A percentile compares a stretch with the other conserved stretches of the same genome.
Evolutionary conservation across 2,797 vertebrate genomes (phyloP).

Genomic region (Centroberyx gerrardi): DNA sequence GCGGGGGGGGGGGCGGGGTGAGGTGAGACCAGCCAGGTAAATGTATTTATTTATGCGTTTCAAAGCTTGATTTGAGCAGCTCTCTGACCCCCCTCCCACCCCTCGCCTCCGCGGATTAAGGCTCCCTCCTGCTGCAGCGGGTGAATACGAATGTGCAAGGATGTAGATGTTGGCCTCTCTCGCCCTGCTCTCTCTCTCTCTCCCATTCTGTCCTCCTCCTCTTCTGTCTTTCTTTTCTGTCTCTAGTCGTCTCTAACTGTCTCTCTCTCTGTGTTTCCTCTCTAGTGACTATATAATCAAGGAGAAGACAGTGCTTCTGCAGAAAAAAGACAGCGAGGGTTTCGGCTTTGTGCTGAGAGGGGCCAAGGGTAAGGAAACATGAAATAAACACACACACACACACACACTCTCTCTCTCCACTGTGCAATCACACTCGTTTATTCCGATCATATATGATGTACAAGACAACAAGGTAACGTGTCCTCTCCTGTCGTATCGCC

Average conservation of each 20-base stretch:
- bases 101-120: constrained; percentile 2
- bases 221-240: constrained; percentile 7
- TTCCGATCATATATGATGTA: neutral
- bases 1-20: neutral
- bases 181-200: neutral
- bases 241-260: neutral
- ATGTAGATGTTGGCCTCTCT: constrained; percentile 7
- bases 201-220: neutral
- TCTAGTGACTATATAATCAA: constrained; percentile 96
- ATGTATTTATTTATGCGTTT: constrained; percentile 28
- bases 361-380: constrained; percentile 90
- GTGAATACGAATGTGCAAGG: constrained; percentile 2
- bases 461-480: constrained; percentile 2
- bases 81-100: neutral
- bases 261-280: constrained; percentile 33
- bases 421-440: neutral
- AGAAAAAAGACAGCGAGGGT: constrained; percentile 96
- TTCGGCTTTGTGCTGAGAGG: constrained; percentile 96
- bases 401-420: too few relatives aligned
- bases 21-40: constrained; percentile 3
- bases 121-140: constrained; percentile 3
- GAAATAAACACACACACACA: neutral
- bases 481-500: neutral
- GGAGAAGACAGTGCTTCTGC: constrained; percentile 95
- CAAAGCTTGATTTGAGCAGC: constrained; percentile 12